Evolutionary conservation across 37 sponge, comb jelly and placozoan genomes (phyloP), one percentile per base, ranked within the genome.

Genomic region (Agelas oroides): DNA sequence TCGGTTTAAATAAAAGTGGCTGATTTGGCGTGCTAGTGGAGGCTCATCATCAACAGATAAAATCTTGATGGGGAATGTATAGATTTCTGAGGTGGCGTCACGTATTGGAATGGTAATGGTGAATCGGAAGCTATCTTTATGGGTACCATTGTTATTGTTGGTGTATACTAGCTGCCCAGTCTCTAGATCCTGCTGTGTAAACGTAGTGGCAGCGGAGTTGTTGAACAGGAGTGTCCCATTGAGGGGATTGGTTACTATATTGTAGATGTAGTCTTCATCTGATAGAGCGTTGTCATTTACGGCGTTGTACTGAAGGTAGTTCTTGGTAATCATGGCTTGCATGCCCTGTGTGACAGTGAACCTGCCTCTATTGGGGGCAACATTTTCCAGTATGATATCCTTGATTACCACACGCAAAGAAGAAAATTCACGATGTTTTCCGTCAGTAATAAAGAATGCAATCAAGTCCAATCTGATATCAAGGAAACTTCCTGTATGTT

Each of bases 1-100:
- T n/a, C n/a, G n/a, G n/a, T n/a, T n/a, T n/a, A n/a, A n/a, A n/a
- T n/a, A n/a, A n/a, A n/a, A n/a, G n/a, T n/a, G n/a, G n/a, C n/a
- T n/a, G n/a, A n/a, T n/a, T n/a, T n/a, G n/a, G n/a, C n/a, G n/a
- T n/a, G n/a, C n/a, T n/a, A n/a, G n/a, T 1, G 92, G 92, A 0
- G 89, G 56, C n/a, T 86, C 77, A 57, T 91, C 92, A 64, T 91
- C 87, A 5, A 91, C 55, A 2, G 79, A 25, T 14, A 40, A 21
- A 2, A 91, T 67, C 2, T 16, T 59, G 78, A 91, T 86, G 2
- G 24, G 32, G 53, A 87, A 86, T 1, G 52, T 36, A 0, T 63
- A 13, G 15, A 46, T 8, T 46, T 61, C 37, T 6, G 56, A 31
- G 56, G 18, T n/a, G 31, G 57, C 56, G 23, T 52, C 64, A 6